Evolutionary conservation across 2,888 invertebrate genomes (phyloP), one percentile per base, ranked within the genome.

Genomic region (Catocala sponsa): DNA sequence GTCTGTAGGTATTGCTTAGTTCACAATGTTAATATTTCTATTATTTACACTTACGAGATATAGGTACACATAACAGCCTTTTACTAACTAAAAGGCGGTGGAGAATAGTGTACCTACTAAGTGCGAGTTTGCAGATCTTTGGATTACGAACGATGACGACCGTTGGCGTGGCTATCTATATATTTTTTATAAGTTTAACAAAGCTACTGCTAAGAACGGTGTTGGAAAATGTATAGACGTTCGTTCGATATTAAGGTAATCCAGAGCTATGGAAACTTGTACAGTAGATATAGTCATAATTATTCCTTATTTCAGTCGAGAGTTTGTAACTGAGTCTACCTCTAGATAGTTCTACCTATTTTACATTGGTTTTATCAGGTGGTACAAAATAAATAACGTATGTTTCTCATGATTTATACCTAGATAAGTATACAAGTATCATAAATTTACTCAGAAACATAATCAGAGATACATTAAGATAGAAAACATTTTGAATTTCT

Each of bases 401-500:
- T 44, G 33, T n/a, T 42, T 15, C 1, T 13, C n/a, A 4, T 53
- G 6, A 25, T 52, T 52, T 42, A 5, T 52, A 52, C 4, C 13
- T 51, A 51, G 35, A 38, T 13, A n/a, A 7, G 41, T 25, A 15
- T 52, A 52, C 25, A 11, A 35, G 41, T 38, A 50, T 9, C 33
- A 11, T 35, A 51, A 38, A 9, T 13, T 38, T 12, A 43, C 25
- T n/a, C 11, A 44, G 43, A 54, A n/a, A 54, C 35, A 57, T 11
- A 38, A n/a, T 32, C 12, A 7, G 5, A 5, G n/a, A 33, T 11
- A 44, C 33, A 25, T 51, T 38, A 38, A 46, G 33, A 47, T 46
- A 38, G 41, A 41, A 63, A 60, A 54, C 25, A 46, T 53, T 44
- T 70, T 32, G 11, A 48, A 57, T 66, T 65, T 57, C 49, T 53